Percentiles rank a stretch among this genome's conserved stretches.
Conservation (phyloP, 2,888 invertebrate genomes). For the Stratiomys singularior region DNA sequence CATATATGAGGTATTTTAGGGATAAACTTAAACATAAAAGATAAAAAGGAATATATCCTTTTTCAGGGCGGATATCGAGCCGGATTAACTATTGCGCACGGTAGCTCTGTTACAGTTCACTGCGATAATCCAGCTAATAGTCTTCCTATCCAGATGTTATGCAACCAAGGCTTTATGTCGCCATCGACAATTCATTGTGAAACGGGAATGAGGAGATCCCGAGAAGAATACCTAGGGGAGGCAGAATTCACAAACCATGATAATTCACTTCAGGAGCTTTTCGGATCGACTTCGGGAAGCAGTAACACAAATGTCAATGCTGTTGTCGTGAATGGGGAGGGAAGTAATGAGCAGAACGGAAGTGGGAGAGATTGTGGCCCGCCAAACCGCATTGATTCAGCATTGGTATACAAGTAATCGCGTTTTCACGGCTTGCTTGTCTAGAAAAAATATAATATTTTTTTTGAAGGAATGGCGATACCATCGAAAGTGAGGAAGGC, state of each 20-base stretch:
- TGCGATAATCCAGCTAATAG: constrained; percentile 70
- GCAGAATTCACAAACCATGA: constrained; percentile 53
- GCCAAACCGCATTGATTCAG: constrained; percentile 76
- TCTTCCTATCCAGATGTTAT: constrained; percentile 66
- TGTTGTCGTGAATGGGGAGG: constrained; percentile 31
- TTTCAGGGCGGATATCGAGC: constrained; percentile 81
- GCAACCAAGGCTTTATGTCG: constrained; percentile 61
- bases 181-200: constrained; percentile 63
- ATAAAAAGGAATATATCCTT: constrained; percentile 59
- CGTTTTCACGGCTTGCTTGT: background rate
- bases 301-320: constrained; percentile 43
- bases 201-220: constrained; percentile 60
- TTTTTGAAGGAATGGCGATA: constrained; percentile 72
- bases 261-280: constrained; percentile 51
- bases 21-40: background rate
- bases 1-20: constrained; percentile 59
- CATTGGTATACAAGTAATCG: constrained; percentile 72
- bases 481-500: constrained; percentile 73
- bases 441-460: background rate
- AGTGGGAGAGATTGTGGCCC: constrained; percentile 60
- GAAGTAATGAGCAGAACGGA: constrained; percentile 35
- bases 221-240: constrained; percentile 59
- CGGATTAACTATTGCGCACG: constrained; percentile 84
- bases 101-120: constrained; percentile 79
- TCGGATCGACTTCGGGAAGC: constrained; percentile 37